A percentile compares a stretch with the other conserved stretches of the same genome.
Evolutionary conservation across 2,797 vertebrate genomes (phyloP).

Genomic region (Crenuchus spilurus): DNA sequence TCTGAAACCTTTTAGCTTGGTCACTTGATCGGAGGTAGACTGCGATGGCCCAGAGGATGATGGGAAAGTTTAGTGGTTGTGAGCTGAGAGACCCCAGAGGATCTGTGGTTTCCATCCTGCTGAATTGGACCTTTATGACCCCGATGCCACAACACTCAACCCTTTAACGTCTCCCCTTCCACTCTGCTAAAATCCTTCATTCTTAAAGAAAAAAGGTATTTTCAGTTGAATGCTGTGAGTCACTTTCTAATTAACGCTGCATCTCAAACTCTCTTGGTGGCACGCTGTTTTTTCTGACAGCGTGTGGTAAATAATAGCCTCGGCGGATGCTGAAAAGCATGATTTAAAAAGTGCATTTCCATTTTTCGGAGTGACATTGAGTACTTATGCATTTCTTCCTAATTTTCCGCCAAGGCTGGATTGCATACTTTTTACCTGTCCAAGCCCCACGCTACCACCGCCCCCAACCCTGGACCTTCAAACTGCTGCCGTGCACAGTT

Average conservation of each 20-base stretch:
- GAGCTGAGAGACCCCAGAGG: slow-evolving; percentile 52
- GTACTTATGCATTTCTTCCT: not conserved
- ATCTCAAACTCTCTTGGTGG: not conserved
- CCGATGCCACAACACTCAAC: not conserved
- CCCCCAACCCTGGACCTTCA: slow-evolving; percentile 19
- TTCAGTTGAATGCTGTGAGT: not conserved
- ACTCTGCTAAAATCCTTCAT: not conserved
- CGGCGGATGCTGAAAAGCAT: not conserved
- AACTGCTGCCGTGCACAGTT: not conserved
- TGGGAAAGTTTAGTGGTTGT: slow-evolving; percentile 67
- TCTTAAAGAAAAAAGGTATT: not conserved
- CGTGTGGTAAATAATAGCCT: not conserved
- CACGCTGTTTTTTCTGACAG: not conserved
- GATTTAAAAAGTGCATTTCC: not conserved
- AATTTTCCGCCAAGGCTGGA: not conserved
- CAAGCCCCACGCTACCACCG: not conserved
- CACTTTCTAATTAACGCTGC: not conserved
- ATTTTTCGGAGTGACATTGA: not conserved
- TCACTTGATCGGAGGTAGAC: slow-evolving; percentile 68
- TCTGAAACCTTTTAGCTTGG: slow-evolving; percentile 70
- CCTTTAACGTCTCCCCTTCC: not conserved
- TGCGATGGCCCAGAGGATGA: slow-evolving; percentile 52
- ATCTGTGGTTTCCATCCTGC: slow-evolving; percentile 31
- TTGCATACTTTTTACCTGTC: not conserved
- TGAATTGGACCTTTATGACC: slow-evolving; percentile 37